phyloP scores from a whole-genome alignment of 1,140 invertebrate species.

The Eriocheir sinensis region DNA sequence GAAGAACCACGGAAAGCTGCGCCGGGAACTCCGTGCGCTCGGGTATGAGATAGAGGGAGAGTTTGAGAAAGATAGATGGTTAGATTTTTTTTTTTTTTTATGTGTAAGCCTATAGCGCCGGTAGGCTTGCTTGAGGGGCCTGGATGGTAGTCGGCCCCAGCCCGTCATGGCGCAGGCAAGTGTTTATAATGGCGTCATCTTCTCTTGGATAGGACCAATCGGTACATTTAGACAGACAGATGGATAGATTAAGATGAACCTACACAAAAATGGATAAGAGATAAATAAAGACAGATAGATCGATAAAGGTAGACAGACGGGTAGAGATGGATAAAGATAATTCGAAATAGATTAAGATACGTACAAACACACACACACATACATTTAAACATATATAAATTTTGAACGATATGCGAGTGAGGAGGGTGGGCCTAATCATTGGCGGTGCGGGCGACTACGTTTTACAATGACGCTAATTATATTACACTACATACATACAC shows the following conservation, averaged over 20 bases:
- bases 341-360: neutral
- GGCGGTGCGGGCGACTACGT: no score
- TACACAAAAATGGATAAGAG: no score
- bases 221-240: neutral
- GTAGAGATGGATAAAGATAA: neutral
- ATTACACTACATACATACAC: no score
- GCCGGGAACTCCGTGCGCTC: conserved; percentile 54
- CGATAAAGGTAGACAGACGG: no score
- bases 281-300: neutral
- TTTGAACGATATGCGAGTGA: neutral
- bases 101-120: no score
- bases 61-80: neutral
- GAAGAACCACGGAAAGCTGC: conserved; percentile 75
- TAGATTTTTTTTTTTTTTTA: neutral
- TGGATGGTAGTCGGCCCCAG: no score
- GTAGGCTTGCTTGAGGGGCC: no score
- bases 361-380: neutral
- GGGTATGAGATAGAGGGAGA: conserved; percentile 29
- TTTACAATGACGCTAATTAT: no score
- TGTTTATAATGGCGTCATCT: no score
- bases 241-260: no score
- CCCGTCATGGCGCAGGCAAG: no score
- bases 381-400: neutral
- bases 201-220: neutral
- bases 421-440: no score